Evolutionary conservation across 2,797 vertebrate genomes (phyloP).

Genomic region (Ceyx erithaca): DNA sequence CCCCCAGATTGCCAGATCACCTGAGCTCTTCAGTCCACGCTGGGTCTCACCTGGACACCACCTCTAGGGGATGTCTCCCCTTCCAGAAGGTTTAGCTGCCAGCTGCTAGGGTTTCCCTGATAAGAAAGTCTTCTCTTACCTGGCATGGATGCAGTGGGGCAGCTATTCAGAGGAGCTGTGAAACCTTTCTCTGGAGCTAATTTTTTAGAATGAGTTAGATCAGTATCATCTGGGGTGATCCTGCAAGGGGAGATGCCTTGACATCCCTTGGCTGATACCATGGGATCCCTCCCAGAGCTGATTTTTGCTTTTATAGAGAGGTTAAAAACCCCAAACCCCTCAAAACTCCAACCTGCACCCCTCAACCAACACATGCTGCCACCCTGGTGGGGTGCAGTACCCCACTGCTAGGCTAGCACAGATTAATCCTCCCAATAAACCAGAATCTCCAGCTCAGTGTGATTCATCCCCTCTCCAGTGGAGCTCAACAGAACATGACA

Average conservation of each 20-base stretch:
- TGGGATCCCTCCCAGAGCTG: not conserved
- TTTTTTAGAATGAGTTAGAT: not conserved
- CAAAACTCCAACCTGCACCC: not conserved
- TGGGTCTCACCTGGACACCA: not conserved
- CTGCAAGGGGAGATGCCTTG: not conserved
- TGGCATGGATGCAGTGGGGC: accelerated
- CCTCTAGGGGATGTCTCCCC: not conserved
- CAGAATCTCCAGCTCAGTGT: not conserved
- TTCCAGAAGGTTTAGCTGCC: constrained; percentile 6
- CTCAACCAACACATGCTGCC: not conserved
- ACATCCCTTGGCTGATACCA: not conserved
- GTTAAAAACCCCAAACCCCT: not conserved
- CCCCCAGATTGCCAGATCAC: not conserved
- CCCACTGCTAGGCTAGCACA: not conserved
- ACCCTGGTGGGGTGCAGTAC: not conserved
- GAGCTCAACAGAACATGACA: not conserved
- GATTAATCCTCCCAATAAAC: not conserved
- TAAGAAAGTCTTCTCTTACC: constrained; percentile 46
- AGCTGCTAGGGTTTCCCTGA: constrained; percentile 28
- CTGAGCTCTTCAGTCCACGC: not conserved
- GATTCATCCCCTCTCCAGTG: not conserved
- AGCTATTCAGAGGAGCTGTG: not conserved
- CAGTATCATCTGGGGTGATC: not conserved
- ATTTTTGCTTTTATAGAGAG: not conserved
- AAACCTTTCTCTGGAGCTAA: not conserved